Base-by-base conservation (phyloP, 2,797 vertebrate genomes). In the Gymnoscopelus microlampas region DNA sequence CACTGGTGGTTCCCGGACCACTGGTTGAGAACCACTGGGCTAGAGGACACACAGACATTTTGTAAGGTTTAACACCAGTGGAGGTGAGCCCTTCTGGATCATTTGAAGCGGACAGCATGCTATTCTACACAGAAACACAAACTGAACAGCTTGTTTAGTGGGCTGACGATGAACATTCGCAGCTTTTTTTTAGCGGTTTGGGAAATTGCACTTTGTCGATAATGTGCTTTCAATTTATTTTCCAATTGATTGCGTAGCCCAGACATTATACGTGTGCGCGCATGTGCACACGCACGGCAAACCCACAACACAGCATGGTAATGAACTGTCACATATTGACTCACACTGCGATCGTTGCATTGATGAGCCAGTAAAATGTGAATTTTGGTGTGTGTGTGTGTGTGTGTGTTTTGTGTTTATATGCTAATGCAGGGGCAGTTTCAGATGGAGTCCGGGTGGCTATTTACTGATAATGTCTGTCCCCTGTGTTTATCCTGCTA, bases 321-420 rank as follows among this genome's bases (percentile, higher is more conserved):
- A 87, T 85, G 57, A 82, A 76, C 71, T 81, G 73, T 80, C 70
- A 78, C 62, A 80, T 87, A 83, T 86, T 84, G 75, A 89, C 70
- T 67, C 71, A 44, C 61, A 60, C 59, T 63, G 76, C 75, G 74
- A 74, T 81, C 69, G 73, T 63, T 74, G 59, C 53, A 87, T 88
- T 19, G 73, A 80, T 84, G 66, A 58, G 67, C 50, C 68, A 56
- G 66, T 69, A 74, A 80, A 74, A 74, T 77, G 48, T 63, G 66
- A 71, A 84, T 76, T 79, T 39, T 74, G 47, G 51, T 57, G 32
- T 32, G 39, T 62, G 1, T 65, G 44, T 58, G 53, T 44, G 67
- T 23, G 32, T 51, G 12, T 60, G 24, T 59, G 55, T 14, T 19
- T 58, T 51, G 57, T 53, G 57, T 47, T 2, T 77, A 48, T 15